Evolutionary conservation across 2,113 vertebrate species (phyloP), one percentile per base, ranked within the genome.

Genomic region (Sapajus apella): DNA sequence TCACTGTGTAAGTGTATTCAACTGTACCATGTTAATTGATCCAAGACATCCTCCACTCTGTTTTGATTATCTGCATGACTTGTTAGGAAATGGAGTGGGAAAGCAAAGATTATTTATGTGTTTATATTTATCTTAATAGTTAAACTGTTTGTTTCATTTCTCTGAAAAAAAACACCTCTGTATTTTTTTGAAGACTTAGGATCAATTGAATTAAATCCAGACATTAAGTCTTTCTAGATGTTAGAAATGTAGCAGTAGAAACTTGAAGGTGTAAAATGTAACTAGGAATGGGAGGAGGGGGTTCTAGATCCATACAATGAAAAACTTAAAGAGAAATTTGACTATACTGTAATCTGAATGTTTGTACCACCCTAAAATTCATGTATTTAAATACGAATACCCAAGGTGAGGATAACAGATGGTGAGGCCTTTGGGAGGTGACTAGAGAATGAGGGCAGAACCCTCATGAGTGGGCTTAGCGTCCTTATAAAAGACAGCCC

Each of bases 31-130:
- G 76, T 90, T 87, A 92, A 95, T 45, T 94, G 96, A 90, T 72
- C 94, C 94, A 81, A 90, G 64, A 94, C 90, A 89, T 56, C 84
- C 80, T 93, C 52, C 23, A 86, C 70, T 96, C 70, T 84, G 70
- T 90, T 97, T 91, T 90, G 84, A 96, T 98, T 97, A 96, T 93
- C 80, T 97, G 87, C 94, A 43, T 97, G 93, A 25, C 18, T 96
- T 97, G 87, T 82, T 77, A 90, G 88, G 95, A 95, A 97, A 96
- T 96, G 81, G 58, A 97, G 88, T 95, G 85, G 37, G 88, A 91
- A 96, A 85, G 76, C 35, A 89, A 84, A 72, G 64, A 92, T 94
- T 77, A 95, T 91, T 80, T 92, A 45, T 70, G 43, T 55, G 18
- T 10, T 66, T 93, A 81, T 52, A 96, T 91, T 96, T 96, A 75